phyloP scores from a whole-genome alignment of 1,140 invertebrate genomes.

The Zaprionus tsacasi region DNA sequence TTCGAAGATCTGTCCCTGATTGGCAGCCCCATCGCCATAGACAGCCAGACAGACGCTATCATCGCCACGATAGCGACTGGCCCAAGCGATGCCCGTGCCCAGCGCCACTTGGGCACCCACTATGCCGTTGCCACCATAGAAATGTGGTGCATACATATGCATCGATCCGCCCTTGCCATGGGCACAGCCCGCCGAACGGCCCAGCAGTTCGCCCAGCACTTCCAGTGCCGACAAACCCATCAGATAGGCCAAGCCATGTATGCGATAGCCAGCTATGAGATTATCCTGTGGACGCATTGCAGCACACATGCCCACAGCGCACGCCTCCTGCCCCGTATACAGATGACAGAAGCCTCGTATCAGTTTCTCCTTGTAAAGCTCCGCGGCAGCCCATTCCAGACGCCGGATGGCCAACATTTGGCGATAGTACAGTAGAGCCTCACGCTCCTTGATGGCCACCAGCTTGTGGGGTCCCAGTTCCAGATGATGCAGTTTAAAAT shows the following conservation, averaged over 20 bases:
- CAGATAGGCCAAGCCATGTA: conserved; percentile 88
- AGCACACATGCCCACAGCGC: conserved; percentile 86
- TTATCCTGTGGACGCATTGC: conserved; percentile 87
- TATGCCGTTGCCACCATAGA: conserved; percentile 94
- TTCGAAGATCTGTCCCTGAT: conserved; percentile 94
- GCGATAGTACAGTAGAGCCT: conserved; percentile 91
- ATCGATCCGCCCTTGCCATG: conserved; percentile 90
- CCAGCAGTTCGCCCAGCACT: conserved; percentile 95
- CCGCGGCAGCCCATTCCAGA: conserved; percentile 95
- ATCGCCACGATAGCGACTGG: conserved; percentile 92
- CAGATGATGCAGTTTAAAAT: conserved; percentile 94
- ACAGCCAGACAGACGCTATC: conserved; percentile 93
- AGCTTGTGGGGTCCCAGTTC: conserved; percentile 92
- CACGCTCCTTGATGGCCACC: conserved; percentile 89
- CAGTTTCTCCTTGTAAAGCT: conserved; percentile 93
- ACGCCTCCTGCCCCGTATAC: conserved; percentile 90
- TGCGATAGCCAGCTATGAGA: conserved; percentile 89
- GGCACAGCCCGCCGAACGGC: conserved; percentile 87
- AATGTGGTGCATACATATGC: conserved; percentile 87
- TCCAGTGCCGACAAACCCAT: conserved; percentile 90
- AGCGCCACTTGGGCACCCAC: conserved; percentile 94
- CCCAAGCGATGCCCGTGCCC: conserved; percentile 96
- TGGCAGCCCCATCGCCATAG: conserved; percentile 99
- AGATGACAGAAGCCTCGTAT: conserved; percentile 93
- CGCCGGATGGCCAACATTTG: conserved; percentile 94